These are phyloP conservation scores for Bolborhynchus lineola DNA, from an alignment of 2,113 vertebrate species.

Conservation along the genomic window DNA sequence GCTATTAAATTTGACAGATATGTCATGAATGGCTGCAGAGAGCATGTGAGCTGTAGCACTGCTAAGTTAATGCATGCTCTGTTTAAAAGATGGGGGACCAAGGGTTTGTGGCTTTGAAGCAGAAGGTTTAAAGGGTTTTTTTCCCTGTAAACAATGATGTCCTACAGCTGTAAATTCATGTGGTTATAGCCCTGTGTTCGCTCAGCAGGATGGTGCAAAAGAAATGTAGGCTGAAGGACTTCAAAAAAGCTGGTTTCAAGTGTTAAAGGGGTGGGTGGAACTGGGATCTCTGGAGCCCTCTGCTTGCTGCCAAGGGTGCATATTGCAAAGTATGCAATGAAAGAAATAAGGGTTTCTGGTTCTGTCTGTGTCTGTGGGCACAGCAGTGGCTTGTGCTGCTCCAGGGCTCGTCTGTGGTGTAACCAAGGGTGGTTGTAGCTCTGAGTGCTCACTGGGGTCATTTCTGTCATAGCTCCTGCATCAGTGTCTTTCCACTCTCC, in stretches of 20 bases:
- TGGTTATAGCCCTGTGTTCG: not conserved
- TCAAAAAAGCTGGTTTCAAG: not conserved
- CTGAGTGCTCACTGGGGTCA: not conserved
- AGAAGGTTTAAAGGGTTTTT: not conserved
- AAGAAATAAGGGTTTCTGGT: not conserved
- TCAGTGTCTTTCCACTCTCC: not conserved
- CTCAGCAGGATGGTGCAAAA: not conserved
- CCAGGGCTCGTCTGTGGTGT: not conserved
- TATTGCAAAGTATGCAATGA: not conserved
- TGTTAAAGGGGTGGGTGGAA: not conserved
- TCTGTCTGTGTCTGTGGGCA: not conserved
- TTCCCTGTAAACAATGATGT: not conserved
- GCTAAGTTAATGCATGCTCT: not conserved
- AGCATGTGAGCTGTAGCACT: not conserved
- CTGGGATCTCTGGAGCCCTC: not conserved
- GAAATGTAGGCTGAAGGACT: not conserved
- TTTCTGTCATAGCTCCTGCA: not conserved
- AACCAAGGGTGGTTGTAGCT: not conserved
- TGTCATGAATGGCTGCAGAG: not conserved
- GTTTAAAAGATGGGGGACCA: not conserved
- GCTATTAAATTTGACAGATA: not conserved
- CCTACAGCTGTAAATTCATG: constrained; percentile 32
- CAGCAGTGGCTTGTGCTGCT: not conserved
- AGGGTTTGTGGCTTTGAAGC: constrained; percentile 19
- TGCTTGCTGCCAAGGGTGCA: not conserved